Base-by-base conservation (phyloP, 1,140 invertebrate species). In the Spodoptera frugiperda region DNA sequence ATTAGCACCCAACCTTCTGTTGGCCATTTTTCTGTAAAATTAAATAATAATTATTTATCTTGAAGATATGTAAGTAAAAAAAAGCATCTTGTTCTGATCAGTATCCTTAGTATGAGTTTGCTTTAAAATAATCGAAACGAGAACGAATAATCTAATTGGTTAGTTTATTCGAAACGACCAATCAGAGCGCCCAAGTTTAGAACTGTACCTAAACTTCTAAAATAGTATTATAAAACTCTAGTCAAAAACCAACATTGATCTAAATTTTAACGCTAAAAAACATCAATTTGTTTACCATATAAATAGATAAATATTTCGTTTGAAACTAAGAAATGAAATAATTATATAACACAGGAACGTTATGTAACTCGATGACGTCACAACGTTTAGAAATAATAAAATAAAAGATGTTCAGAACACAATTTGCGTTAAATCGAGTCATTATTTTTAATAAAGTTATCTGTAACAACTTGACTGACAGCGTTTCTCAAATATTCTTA, bases 1-100 rank as follows among this genome's bases (percentile, higher is more conserved):
- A 93, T 85, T 15, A 96, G 91, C 17, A 96, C 94, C 96, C 96
- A 96, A n/a, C 95, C 95, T 81, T 96, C 95, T 48, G 95, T 95
- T 19, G 95, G 94, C 95, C 95, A 95, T 63, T 93, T 91, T 80
- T 94, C 94, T 95, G 87, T 8, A 86, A 86, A 39, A 46, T 25
- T 33, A 33, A 44, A 49, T 39, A 4, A 17, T 39, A 11, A 39
- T 57, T 48, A 57, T 57, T 30, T 14, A 48, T 39, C 0, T 9
- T 67, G 5, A 3, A 25, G 25, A 25, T n/a, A n/a, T n/a, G 25
- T 25, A 25, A 14, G 15, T 14, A n/a, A 48, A 30, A 21, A 25
- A 51, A 19, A 68, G 51, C 9, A 51, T 12, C n/a, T 25, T 25
- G 25, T 25, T 3, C 25, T 25, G 25, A 25, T 25, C 3, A 25